These are phyloP conservation scores for Orthonyx spaldingii DNA, from an alignment of 2,113 vertebrate genomes.

Conservation along the genomic window DNA sequence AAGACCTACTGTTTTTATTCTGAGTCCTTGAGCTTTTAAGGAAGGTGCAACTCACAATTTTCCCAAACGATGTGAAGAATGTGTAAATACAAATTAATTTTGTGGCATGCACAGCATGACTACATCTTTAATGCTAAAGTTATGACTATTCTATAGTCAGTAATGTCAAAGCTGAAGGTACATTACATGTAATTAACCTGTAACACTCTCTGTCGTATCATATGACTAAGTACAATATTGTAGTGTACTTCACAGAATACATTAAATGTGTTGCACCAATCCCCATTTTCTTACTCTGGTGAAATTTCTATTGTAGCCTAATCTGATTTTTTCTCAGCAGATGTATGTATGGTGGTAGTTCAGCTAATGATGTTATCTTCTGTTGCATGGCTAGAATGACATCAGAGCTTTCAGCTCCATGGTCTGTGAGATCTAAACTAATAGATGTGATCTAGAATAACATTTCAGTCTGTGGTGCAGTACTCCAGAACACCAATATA, in stretches of 20 bases:
- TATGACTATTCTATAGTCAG: neutral
- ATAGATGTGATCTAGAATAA: constrained; percentile 2
- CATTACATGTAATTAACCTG: constrained; percentile 31
- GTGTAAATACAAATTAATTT: neutral
- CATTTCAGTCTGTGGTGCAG: neutral
- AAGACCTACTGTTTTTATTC: neutral
- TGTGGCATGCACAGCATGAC: neutral
- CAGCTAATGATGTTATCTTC: neutral
- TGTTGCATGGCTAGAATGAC: constrained; percentile 1
- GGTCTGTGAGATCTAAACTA: constrained; percentile 10
- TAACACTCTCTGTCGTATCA: neutral
- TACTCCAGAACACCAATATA: neutral
- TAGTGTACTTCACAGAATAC: neutral
- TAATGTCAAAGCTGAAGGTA: constrained; percentile 27
- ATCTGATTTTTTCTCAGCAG: constrained; percentile 1
- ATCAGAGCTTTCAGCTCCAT: neutral
- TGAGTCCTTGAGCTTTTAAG: neutral
- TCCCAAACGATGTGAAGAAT: neutral
- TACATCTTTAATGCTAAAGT: neutral
- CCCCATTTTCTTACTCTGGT: neutral
- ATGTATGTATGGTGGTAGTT: neutral
- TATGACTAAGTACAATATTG: constrained; percentile 3
- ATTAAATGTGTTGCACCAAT: neutral
- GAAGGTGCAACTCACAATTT: neutral
- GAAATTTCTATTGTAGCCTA: neutral